Conservation (phyloP, 1,140 invertebrate genomes). For the Drosophila saltans region DNA sequence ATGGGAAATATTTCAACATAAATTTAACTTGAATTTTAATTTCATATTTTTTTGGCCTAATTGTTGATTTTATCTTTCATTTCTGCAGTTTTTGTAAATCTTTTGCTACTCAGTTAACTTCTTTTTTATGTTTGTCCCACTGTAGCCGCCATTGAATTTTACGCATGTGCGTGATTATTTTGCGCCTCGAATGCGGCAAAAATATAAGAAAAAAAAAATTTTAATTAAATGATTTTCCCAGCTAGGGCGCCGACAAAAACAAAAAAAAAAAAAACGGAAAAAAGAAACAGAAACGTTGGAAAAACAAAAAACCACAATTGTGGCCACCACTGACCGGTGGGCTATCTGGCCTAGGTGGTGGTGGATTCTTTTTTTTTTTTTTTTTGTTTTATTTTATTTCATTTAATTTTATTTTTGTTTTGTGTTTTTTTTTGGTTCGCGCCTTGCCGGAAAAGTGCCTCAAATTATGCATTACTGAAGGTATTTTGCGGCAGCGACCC, state of each 20-base stretch:
- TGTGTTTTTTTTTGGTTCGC: slow-evolving; percentile 32
- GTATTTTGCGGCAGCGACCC: slow-evolving; percentile 58
- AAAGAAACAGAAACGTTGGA: slow-evolving; percentile 25
- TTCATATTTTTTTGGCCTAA: no score
- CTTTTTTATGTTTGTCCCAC: slow-evolving; percentile 18
- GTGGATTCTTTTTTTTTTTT: slow-evolving; percentile 2
- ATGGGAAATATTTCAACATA: no score
- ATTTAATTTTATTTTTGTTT: neutral
- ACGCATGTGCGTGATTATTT: slow-evolving; percentile 79
- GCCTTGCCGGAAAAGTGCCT: slow-evolving; percentile 73
- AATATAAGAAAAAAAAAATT: slow-evolving; percentile 48
- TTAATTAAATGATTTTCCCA: slow-evolving; percentile 81
- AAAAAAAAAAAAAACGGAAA: neutral
- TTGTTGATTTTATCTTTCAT: no score
- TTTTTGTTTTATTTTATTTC: slow-evolving; percentile 6
- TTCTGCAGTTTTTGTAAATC: no score
- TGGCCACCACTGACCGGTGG: slow-evolving; percentile 39
- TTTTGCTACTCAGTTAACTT: neutral
- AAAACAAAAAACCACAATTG: slow-evolving; percentile 53
- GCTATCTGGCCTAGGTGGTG: slow-evolving; percentile 16
- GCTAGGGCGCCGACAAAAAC: slow-evolving; percentile 44
- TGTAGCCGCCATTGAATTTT: slow-evolving; percentile 34
- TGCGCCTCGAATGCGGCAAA: slow-evolving; percentile 70
- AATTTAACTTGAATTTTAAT: no score
- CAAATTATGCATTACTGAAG: slow-evolving; percentile 75